Base-by-base conservation (phyloP, 2,113 vertebrate species). In the Aegypius monachus region DNA sequence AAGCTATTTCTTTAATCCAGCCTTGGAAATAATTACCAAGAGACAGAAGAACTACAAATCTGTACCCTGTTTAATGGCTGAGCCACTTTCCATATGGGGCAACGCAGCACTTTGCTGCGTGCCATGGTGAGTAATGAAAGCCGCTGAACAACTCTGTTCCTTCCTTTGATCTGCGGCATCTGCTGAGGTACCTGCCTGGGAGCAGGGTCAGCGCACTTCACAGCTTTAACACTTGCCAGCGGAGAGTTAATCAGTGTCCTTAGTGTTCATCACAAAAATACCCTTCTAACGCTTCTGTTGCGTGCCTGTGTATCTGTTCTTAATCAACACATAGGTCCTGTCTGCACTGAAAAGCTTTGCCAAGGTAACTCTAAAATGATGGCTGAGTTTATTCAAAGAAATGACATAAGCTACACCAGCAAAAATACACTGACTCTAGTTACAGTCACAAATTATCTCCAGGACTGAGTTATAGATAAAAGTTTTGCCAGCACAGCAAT, bases 361-460 rank as follows among this genome's bases (percentile, higher is more conserved):
- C 88, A 85, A 81, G 78, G 79, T 92, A 95, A 75, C 66, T 65
- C 84, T 87, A 36, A 93, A 93, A 52, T 59, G 66, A 91, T 90
- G 62, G 66, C 48, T 94, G 96, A 27, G 42, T 94, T 96, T 95
- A 79, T 81, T 82, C 90, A 65, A 75, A 96, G 84, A 55, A 93
- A 96, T 81, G 16, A 89, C 81, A 91, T 71, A 94, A 95, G 36
- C 40, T 87, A 65, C 52, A 94, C 70, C 61, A 82, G 73, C 52
- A 95, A 73, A 93, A 94, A 40, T 12, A 62, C 93, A 77, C 56
- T 11, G 70, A 82, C 48, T 96, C 16, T 22, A 91, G 70, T 92
- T 77, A 73, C 73, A 90, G 78, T 25, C 82, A 91, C 81, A 95
- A 95, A 92, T 93, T 91, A 86, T 91, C 92, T 94, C 89, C 90